Conservation (phyloP, 2,888 invertebrate genomes). For the Heterodera filipjevi region DNA sequence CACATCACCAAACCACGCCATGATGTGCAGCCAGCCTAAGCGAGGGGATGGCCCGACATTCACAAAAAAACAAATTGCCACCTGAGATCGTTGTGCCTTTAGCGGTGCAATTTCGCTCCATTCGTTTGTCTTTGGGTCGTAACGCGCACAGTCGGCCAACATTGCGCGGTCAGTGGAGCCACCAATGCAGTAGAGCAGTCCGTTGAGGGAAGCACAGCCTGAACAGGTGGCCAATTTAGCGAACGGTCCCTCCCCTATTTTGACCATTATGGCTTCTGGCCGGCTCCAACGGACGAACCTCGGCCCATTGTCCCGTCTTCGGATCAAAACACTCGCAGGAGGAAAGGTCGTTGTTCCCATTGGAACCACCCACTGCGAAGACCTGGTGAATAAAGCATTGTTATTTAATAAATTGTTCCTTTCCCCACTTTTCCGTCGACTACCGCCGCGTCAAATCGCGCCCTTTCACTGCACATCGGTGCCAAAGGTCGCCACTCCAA, state of each 20-base stretch:
- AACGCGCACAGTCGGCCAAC: conserved; percentile 76
- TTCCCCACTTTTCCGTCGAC: conserved; percentile 69
- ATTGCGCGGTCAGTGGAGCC: conserved; percentile 79
- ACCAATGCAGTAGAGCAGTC: conserved; percentile 77
- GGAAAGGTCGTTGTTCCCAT: conserved; percentile 80
- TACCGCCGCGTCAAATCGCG: conserved; percentile 79
- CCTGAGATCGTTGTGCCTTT: conserved; percentile 65
- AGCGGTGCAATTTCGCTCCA: conserved; percentile 78
- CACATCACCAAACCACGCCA: conserved; percentile 77
- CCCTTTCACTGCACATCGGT: conserved; percentile 78
- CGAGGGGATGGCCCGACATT: conserved; percentile 63
- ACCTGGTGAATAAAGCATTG: background rate
- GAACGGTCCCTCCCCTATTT: background rate
- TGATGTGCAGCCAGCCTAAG: conserved; percentile 75
- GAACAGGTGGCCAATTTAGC: conserved; percentile 39
- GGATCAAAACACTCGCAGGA: conserved; percentile 74
- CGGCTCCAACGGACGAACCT: conserved; percentile 45
- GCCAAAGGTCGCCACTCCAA: conserved; percentile 77
- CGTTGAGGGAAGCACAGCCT: conserved; percentile 74
- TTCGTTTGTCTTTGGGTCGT: conserved; percentile 71
- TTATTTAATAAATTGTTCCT: background rate
- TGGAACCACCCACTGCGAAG: conserved; percentile 77
- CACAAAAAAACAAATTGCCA: background rate
- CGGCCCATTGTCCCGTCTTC: conserved; percentile 68
- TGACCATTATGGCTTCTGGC: conserved; percentile 57